These are phyloP conservation scores for Heliconius himera DNA, from an alignment of 1,140 invertebrate genomes.

Conservation along the genomic window DNA sequence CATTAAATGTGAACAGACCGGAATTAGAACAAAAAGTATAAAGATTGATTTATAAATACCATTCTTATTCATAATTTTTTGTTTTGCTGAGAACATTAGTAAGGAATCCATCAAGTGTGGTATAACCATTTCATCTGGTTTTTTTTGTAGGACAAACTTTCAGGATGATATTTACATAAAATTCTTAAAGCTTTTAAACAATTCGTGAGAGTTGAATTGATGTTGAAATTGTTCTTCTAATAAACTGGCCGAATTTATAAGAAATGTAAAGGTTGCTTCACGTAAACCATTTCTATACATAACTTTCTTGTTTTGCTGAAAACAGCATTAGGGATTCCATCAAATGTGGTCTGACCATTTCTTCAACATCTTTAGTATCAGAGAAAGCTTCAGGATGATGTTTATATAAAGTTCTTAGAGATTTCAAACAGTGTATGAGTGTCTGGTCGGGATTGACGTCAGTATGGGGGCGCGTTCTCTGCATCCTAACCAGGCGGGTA, in stretches of 20 bases:
- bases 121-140: conserved; percentile 88
- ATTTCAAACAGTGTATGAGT: conserved; percentile 80
- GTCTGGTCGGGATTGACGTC: conserved; percentile 76
- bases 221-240: too few relatives aligned
- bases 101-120: conserved; percentile 87
- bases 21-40: background rate
- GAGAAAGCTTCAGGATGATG: conserved; percentile 81
- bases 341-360: conserved; percentile 88
- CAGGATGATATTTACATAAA: conserved; percentile 79
- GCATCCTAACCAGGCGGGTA: conserved; percentile 86
- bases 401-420: conserved; percentile 80
- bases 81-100: conserved; percentile 77
- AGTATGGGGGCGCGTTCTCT: conserved; percentile 69
- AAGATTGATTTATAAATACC: background rate
- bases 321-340: conserved; percentile 86
- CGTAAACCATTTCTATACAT: conserved; percentile 56
- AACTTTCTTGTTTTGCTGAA: conserved; percentile 78
- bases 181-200: conserved; percentile 78
- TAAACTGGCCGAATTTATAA: background rate
- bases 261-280: background rate
- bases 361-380: conserved; percentile 84
- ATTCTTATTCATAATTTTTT: conserved; percentile 68
- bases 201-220: conserved; percentile 64
- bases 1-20: background rate
- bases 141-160: conserved; percentile 82